Evolutionary conservation across 2,888 invertebrate genomes (phyloP).

Genomic region (Endotricha flammealis): DNA sequence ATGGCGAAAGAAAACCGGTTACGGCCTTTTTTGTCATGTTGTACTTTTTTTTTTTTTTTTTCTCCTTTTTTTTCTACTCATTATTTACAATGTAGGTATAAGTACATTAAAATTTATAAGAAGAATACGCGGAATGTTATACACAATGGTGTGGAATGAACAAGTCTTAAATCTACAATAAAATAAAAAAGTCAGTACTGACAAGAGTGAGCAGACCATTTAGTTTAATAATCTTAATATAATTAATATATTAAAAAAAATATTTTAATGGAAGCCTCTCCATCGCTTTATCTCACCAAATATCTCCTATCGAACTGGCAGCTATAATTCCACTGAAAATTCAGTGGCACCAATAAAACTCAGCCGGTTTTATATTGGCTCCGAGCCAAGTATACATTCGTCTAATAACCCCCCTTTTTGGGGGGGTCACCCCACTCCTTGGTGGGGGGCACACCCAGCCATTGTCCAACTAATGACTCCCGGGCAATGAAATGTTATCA

Average conservation of each 20-base stretch:
- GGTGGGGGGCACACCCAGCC: slow-evolving; percentile 20
- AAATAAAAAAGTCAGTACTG: too few species aligned
- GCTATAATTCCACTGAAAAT: slow-evolving; percentile 55
- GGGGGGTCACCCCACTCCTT: neutral
- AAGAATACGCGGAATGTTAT: too few species aligned
- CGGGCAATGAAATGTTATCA: slow-evolving; percentile 5
- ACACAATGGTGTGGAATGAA: too few species aligned
- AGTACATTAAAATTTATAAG: too few species aligned
- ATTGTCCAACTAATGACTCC: slow-evolving; percentile 19
- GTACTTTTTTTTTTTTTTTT: too few species aligned
- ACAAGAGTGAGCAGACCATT: too few species aligned
- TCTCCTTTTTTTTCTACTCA: too few species aligned
- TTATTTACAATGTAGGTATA: too few species aligned
- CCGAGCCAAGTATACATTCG: slow-evolving; percentile 27
- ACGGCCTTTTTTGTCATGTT: too few species aligned
- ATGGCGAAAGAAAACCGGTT: too few species aligned
- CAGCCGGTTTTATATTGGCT: slow-evolving; percentile 43
- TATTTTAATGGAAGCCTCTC: slow-evolving; percentile 17
- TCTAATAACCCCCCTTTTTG: slow-evolving; percentile 26
- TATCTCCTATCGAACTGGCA: slow-evolving; percentile 30
- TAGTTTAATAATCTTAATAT: too few species aligned
- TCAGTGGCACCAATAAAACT: slow-evolving; percentile 52
- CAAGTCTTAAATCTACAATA: too few species aligned
- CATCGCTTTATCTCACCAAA: slow-evolving; percentile 20
- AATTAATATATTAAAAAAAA: slow-evolving; percentile 3